Base-by-base conservation (phyloP, 1,140 invertebrate genomes). In the Drosophila chauvacae region DNA sequence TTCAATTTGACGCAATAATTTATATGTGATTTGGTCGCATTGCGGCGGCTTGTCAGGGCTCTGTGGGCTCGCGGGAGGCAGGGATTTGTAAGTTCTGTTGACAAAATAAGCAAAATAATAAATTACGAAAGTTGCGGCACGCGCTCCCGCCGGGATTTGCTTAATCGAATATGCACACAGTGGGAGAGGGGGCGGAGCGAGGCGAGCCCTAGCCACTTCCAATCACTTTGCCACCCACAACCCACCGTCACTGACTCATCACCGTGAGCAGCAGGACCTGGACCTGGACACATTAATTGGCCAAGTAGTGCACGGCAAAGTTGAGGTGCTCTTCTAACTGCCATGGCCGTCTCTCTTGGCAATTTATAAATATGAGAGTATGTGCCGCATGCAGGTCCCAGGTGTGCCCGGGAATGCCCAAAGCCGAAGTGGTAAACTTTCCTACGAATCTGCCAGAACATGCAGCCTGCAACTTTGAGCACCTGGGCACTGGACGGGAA, bases 71-170 rank as follows among this genome's bases (percentile, higher is more conserved):
- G 65, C 45, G 51, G 50, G 45, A 16, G 53, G 37, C 53, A 28
- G 73, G 77, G 77, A 76, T 68, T 90, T 74, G 75, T 81, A 81
- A 85, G 81, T 85, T 90, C 18, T 53, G 78, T 77, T 90, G 78
- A 79, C 81, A 90, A 73, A 90, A 90, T 90, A 81, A 81, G 80
- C 77, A 66, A 81, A 76, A 90, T 90, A 90, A 90, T 90, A 90
- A 77, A 90, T 90, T 85, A 61, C 71, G 60, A 88, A 85, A 85
- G 74, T 90, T 90, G 45, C 45, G 59, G 56, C 70, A 61, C 58
- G 62, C 42, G 30, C 47, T 60, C 44, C 66, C 56, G 59, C 50
- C 72, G 81, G 77, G 78, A 81, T 90, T 90, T 70, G 56, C 58
- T 77, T 81, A 90, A 90, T 81, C 85, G 85, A 90, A 90, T 88